phyloP scores from a whole-genome alignment of 2,797 vertebrate species.

The Sardinella longiceps region DNA sequence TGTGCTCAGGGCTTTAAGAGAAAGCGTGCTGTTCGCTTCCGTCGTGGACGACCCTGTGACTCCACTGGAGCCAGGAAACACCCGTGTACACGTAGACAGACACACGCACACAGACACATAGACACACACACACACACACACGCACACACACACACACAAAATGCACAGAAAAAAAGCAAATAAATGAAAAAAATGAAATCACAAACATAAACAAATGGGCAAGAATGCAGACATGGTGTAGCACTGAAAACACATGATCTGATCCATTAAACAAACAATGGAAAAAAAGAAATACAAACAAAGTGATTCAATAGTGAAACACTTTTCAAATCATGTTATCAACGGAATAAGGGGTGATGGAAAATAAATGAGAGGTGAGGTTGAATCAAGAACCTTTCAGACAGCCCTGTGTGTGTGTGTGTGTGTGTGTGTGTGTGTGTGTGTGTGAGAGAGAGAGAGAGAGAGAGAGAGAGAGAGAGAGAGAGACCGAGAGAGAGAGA shows the following conservation, averaged over 20 bases:
- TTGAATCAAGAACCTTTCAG: not conserved
- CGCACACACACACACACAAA: constrained; percentile 34
- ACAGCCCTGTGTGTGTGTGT: not conserved
- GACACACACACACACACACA: constrained; percentile 31
- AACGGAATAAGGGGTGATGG: constrained; percentile 49
- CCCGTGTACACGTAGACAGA: constrained; percentile 43
- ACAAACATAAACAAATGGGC: constrained; percentile 50
- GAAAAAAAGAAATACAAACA: constrained; percentile 3
- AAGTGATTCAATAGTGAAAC: constrained; percentile 49
- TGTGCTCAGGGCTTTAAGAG: constrained; percentile 80
- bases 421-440: not conserved
- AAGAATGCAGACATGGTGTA: constrained; percentile 39
- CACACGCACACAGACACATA: constrained; percentile 48
- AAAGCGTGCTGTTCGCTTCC: constrained; percentile 80
- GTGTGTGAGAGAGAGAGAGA: not conserved
- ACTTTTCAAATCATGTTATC: constrained; percentile 38
- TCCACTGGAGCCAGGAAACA: constrained; percentile 65
- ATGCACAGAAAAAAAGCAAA: constrained; percentile 46
- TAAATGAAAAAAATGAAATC: constrained; percentile 40
- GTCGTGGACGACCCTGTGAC: constrained; percentile 71
- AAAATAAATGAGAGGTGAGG: constrained; percentile 41
- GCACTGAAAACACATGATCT: not conserved
- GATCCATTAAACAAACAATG: not conserved
- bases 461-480: not conserved
- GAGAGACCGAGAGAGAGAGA: too few relatives aligned